Evolutionary conservation across 2,888 invertebrate species (phyloP).

Genomic region (Lypha dubia): DNA sequence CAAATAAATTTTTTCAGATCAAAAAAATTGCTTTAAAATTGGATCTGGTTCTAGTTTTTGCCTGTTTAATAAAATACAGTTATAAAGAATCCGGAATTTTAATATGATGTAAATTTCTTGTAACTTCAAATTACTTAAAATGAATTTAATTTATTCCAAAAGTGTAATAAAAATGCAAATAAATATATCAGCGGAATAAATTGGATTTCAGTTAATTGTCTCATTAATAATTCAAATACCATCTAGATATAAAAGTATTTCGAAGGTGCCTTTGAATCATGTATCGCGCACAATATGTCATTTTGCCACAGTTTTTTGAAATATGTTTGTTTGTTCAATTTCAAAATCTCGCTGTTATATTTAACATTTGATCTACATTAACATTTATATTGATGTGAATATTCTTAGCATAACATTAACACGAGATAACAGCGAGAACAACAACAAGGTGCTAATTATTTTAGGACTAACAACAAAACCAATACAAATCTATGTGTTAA

Average conservation of each 20-base stretch:
- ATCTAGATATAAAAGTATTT: background rate
- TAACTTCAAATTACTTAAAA: background rate
- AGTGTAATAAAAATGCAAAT: background rate
- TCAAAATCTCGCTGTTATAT: background rate
- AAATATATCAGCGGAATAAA: background rate
- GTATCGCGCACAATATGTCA: background rate
- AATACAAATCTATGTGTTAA: background rate
- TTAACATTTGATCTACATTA: background rate
- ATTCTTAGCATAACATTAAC: background rate
- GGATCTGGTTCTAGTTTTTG: background rate
- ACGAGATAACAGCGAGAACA: background rate
- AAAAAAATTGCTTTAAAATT: background rate
- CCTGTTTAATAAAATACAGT: background rate
- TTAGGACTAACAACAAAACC: background rate
- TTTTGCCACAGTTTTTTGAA: background rate
- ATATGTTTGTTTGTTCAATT: background rate
- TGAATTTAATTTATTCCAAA: slow-evolving; percentile 12
- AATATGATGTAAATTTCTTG: background rate
- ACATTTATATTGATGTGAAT: background rate
- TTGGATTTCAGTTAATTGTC: background rate
- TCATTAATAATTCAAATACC: slow-evolving; percentile 45
- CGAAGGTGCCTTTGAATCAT: background rate
- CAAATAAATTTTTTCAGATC: background rate
- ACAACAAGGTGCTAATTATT: background rate
- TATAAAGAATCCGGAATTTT: background rate